A percentile compares a stretch with the other conserved stretches of the same genome.
These are phyloP conservation scores for Nematopogon swammerdamellus DNA, from an alignment of 2,888 invertebrate species.

Conservation along the genomic window DNA sequence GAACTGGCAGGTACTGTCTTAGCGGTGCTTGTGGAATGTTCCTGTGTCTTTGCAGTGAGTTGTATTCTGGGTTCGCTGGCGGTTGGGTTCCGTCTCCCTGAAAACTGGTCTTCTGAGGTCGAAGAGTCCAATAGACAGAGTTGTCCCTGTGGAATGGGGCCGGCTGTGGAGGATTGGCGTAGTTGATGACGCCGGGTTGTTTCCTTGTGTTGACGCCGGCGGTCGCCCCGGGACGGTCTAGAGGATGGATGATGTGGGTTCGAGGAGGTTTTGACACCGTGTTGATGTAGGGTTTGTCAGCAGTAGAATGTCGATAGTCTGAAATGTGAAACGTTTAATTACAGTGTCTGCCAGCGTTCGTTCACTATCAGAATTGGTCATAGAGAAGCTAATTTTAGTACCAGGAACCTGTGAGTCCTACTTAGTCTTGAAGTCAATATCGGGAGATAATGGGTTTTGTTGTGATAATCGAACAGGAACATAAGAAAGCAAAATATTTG, in stretches of 20 bases:
- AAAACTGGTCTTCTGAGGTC: constrained; percentile 28
- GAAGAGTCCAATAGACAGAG: constrained; percentile 60
- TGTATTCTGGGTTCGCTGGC: neutral
- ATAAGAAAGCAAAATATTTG: too few species aligned
- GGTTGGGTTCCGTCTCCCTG: constrained; percentile 16
- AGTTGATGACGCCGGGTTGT: constrained; percentile 30
- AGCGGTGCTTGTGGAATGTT: constrained; percentile 8
- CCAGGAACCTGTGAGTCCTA: too few species aligned
- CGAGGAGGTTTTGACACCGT: constrained; percentile 5
- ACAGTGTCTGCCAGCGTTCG: too few species aligned
- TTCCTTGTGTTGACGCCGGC: too few species aligned
- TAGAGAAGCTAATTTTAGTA: too few species aligned
- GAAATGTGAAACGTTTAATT: too few species aligned
- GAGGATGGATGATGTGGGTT: neutral
- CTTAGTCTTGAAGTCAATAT: too few species aligned
- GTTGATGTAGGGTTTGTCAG: constrained; percentile 44
- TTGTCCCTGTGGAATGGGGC: constrained; percentile 23
- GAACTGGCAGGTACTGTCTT: neutral
- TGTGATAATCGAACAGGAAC: too few species aligned
- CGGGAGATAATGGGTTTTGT: too few species aligned
- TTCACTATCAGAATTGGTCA: too few species aligned
- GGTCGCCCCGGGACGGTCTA: neutral
- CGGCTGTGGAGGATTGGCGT: constrained; percentile 22
- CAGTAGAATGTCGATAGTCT: constrained; percentile 67
- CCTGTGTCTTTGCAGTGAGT: constrained; percentile 1